Evolutionary conservation across 2,888 invertebrate genomes (phyloP).

Genomic region (Herminia tarsipennalis): DNA sequence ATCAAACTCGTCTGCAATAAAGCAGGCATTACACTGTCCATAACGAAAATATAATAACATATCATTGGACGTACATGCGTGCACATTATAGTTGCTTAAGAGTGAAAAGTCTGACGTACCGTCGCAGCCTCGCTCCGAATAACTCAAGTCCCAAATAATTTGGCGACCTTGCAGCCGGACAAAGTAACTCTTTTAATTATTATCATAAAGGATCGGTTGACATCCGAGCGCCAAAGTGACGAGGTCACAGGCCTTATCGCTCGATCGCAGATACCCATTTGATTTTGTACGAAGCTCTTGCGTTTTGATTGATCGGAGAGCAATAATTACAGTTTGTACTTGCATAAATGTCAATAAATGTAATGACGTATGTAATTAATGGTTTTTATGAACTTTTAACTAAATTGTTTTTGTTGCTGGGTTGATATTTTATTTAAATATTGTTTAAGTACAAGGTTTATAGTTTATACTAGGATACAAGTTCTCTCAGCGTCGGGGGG

Average conservation of each 20-base stretch:
- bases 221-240: conserved; percentile 65
- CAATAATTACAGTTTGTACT: conserved; percentile 33
- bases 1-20: conserved; percentile 42
- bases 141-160: conserved; percentile 75
- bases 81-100: conserved; percentile 63
- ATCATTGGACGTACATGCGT: conserved; percentile 57
- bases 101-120: conserved; percentile 58
- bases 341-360: conserved; percentile 26
- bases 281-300: conserved; percentile 30
- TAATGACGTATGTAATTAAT: conserved; percentile 38
- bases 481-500: too few relatives aligned
- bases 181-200: conserved; percentile 77
- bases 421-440: neutral
- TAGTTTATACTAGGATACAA: too few relatives aligned
- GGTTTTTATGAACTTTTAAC: conserved; percentile 15
- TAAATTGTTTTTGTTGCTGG: conserved; percentile 9
- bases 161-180: conserved; percentile 70
- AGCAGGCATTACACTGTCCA: conserved; percentile 61
- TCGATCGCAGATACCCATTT: conserved; percentile 32
- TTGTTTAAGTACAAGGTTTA: neutral
- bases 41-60: conserved; percentile 79
- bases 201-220: conserved; percentile 73
- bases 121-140: conserved; percentile 75
- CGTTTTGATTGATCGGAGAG: conserved; percentile 23
- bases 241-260: conserved; percentile 49